Conservation (phyloP, 2,888 invertebrate genomes). For the Eretmocerus hayati region DNA sequence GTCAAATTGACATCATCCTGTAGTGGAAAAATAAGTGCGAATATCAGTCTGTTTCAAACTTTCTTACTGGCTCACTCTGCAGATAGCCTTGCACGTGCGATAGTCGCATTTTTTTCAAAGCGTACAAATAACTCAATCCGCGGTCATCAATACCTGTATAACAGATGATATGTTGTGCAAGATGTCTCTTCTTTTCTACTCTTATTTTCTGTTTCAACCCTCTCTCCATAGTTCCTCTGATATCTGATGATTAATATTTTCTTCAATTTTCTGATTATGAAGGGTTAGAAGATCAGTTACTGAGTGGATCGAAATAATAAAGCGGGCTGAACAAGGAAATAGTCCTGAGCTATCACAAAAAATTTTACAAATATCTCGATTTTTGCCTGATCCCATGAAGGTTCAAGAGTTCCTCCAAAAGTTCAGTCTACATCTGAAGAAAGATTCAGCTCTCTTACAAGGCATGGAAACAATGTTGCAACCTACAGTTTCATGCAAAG, state of each 20-base stretch:
- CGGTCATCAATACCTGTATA: too few species aligned
- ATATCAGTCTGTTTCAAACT: too few species aligned
- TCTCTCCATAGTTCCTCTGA: too few species aligned
- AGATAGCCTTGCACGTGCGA: too few species aligned
- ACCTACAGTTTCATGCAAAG: conserved; percentile 86
- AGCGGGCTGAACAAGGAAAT: conserved; percentile 57
- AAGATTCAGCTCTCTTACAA: conserved; percentile 62
- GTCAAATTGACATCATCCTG: too few species aligned
- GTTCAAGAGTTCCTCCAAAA: conserved; percentile 80
- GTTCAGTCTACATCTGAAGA: conserved; percentile 72
- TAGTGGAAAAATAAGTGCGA: too few species aligned
- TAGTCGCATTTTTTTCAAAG: too few species aligned
- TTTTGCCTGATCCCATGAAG: conserved; percentile 87
- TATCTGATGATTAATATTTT: background rate
- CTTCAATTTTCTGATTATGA: background rate
- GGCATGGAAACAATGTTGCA: conserved; percentile 84
- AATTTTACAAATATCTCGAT: conserved; percentile 62
- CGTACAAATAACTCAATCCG: too few species aligned
- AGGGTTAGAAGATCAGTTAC: conserved; percentile 75
- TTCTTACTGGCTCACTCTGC: too few species aligned
- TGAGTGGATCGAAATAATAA: conserved; percentile 81
- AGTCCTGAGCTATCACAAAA: conserved; percentile 65
- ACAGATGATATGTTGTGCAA: too few species aligned
- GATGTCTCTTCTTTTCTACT: too few species aligned
- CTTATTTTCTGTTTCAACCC: too few species aligned